Evolutionary conservation across 2,113 vertebrate genomes (phyloP).

Genomic region (Centropristis striata): DNA sequence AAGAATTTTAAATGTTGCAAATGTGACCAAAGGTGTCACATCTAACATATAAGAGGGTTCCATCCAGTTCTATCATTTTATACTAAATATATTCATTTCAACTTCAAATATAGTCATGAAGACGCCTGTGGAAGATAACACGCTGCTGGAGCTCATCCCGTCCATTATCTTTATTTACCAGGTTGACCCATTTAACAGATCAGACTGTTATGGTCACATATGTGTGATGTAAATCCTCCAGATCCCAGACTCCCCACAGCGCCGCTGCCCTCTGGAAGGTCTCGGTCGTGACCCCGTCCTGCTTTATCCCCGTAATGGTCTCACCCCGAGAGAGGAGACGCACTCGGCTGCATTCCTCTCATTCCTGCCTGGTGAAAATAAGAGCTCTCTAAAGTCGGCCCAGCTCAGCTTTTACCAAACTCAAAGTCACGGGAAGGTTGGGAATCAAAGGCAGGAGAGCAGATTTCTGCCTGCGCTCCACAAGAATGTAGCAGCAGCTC

Average conservation of each 20-base stretch:
- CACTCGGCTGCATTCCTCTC: slow-evolving; percentile 68
- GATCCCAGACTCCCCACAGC: slow-evolving; percentile 54
- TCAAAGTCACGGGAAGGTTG: not conserved
- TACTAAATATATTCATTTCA: too few relatives aligned
- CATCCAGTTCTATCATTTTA: too few relatives aligned
- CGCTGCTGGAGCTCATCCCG: slow-evolving; percentile 9
- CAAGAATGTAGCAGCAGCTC: not conserved
- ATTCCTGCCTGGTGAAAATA: slow-evolving; percentile 74
- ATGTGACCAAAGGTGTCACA: too few relatives aligned
- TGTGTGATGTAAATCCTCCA: slow-evolving; percentile 32
- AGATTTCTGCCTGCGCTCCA: not conserved
- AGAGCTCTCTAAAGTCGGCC: slow-evolving; percentile 38
- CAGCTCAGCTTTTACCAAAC: slow-evolving; percentile 32
- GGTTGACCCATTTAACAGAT: not conserved
- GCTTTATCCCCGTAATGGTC: slow-evolving; percentile 68
- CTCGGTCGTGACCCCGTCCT: slow-evolving; percentile 65
- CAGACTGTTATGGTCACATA: slow-evolving; percentile 19
- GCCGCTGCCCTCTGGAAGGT: slow-evolving; percentile 54
- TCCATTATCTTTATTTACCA: not conserved
- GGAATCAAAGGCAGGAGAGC: not conserved
- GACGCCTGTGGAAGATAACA: slow-evolving; percentile 28
- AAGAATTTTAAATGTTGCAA: too few relatives aligned
- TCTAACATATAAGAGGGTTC: too few relatives aligned
- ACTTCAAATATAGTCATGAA: too few relatives aligned
- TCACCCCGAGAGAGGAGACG: slow-evolving; percentile 47